Conservation (phyloP, 2,888 invertebrate genomes). For the Euproctis similis region DNA sequence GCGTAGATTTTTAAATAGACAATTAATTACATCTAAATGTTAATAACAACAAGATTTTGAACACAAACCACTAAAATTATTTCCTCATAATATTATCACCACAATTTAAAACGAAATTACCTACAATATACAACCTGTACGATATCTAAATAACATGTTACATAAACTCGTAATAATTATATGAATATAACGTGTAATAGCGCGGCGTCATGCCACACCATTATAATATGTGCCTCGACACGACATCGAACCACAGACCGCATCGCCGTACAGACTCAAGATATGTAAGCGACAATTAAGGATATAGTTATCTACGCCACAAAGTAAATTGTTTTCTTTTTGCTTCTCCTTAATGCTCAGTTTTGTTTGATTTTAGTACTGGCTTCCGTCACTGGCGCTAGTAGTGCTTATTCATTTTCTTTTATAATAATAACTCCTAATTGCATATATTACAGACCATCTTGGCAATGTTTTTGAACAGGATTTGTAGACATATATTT, state of each 20-base stretch:
- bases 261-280: constrained; percentile 30
- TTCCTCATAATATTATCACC: constrained; percentile 5
- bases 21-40: too few relatives aligned
- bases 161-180: constrained; percentile 19
- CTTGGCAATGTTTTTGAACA: too few relatives aligned
- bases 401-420: too few relatives aligned
- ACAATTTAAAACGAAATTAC: constrained; percentile 3
- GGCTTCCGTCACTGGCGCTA: too few relatives aligned
- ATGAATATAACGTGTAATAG: too few relatives aligned
- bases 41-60: constrained; percentile 1
- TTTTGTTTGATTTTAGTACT: too few relatives aligned
- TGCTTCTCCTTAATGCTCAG: constrained; percentile 32
- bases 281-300: constrained; percentile 51
- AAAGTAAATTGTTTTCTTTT: constrained; percentile 52
- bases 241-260: constrained; percentile 20
- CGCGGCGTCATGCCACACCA: constrained; percentile 8
- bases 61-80: constrained; percentile 3
- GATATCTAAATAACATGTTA: constrained; percentile 10
- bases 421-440: too few relatives aligned
- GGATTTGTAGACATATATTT: too few relatives aligned
- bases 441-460: too few relatives aligned
- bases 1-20: too few relatives aligned
- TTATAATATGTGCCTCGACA: constrained; percentile 5
- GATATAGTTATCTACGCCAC: constrained; percentile 37
- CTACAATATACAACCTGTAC: constrained; percentile 5